Evolutionary conservation across 2,797 vertebrate species (phyloP), one percentile per base, ranked within the genome.

Genomic region (Cichlasoma orientale): DNA sequence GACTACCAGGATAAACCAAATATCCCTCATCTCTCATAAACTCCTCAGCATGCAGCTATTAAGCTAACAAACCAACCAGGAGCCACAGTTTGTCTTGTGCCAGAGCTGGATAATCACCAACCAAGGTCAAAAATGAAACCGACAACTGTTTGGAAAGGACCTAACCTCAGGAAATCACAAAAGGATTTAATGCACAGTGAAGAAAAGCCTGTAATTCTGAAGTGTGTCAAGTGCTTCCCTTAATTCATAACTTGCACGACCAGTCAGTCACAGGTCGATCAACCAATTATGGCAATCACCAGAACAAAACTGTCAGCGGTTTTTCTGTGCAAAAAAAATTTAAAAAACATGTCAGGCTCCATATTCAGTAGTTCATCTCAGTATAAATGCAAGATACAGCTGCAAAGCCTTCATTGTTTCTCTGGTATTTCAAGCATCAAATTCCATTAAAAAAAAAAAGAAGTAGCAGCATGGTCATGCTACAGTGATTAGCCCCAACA

Each of bases 31-130:
- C 71, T 44, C 54, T 72, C 77, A 66, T 4, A 29, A 88, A 81
- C 86, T 74, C 84, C 75, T 88, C 80, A 85, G 88, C 87, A 88
- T 90, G 86, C 79, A 80, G 90, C 78, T 78, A 33, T 87, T 82
- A 85, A 89, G 88, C 85, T 89, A 87, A 86, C 31, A 75, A 81
- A 83, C 55, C 38, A 72, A 85, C 56, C 44, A 63, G 38, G 82
- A 44, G 80, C 33, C 55, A 66, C 31, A 69, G 78, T 72, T 72
- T 66, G 85, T 74, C 59, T 56, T 1, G 9, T 75, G 70, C 9
- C 58, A 56, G 72, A 78, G 57, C 73, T 36, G 33, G 70, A 77
- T 59, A 53, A 50, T 4, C 74, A 71, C 74, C 61, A 69, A 75
- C 27, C 53, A 19, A 56, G 71, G 70, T 77, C 82, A 73, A 47